Evolutionary conservation across 2,113 vertebrate genomes (phyloP).

Genomic region (Mola mola): DNA sequence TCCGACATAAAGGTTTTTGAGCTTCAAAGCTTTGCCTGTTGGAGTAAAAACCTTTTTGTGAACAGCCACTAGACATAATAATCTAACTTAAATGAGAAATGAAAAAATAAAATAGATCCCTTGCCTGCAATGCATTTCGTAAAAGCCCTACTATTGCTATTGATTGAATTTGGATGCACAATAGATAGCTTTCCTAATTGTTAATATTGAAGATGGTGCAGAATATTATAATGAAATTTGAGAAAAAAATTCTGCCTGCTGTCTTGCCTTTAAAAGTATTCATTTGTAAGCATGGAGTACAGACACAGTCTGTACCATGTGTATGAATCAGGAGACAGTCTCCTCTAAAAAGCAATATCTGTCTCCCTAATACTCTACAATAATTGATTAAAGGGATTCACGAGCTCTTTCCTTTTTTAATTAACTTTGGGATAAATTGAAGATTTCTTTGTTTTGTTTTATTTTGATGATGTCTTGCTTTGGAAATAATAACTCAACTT

Average conservation of each 20-base stretch:
- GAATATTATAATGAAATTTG: conserved; percentile 55
- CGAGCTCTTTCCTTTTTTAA: not conserved
- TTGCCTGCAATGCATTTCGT: conserved; percentile 50
- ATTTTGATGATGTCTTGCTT: not conserved
- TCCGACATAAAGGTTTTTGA: too few species aligned
- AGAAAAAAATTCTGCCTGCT: conserved; percentile 46
- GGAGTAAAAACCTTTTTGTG: conserved; percentile 17
- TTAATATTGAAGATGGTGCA: conserved; percentile 55
- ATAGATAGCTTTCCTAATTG: conserved; percentile 64
- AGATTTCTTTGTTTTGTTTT: not conserved
- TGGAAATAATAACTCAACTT: too few species aligned
- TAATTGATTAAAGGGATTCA: conserved; percentile 3
- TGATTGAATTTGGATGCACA: conserved; percentile 54
- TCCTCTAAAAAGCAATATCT: conserved; percentile 39
- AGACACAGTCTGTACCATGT: conserved; percentile 40
- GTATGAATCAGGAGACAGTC: conserved; percentile 32
- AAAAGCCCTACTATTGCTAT: conserved; percentile 52
- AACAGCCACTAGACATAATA: conserved; percentile 20
- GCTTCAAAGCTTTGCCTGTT: not conserved
- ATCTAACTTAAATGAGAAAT: conserved; percentile 34
- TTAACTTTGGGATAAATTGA: conserved; percentile 1
- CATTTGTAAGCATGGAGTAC: conserved; percentile 55
- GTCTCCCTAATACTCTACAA: conserved; percentile 5
- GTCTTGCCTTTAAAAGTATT: conserved; percentile 51
- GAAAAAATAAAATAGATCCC: conserved; percentile 47